These are phyloP conservation scores for Apodemus sylvaticus DNA, from an alignment of 2,113 vertebrate genomes.

Conservation along the genomic window DNA sequence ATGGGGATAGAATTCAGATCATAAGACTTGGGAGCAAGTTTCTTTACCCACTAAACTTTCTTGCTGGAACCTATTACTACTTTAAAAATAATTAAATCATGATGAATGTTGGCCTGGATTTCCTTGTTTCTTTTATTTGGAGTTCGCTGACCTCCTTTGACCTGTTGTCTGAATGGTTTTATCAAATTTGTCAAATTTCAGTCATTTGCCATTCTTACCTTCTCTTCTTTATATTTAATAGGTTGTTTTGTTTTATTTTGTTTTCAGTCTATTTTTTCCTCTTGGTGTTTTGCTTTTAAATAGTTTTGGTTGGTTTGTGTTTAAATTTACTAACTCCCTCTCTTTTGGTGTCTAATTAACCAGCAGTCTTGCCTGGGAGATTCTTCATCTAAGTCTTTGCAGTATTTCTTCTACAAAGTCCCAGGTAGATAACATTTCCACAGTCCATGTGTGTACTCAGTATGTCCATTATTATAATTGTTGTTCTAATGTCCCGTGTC, in stretches of 20 bases:
- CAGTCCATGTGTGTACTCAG: neutral
- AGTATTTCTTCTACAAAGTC: neutral
- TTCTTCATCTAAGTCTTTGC: neutral
- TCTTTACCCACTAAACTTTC: neutral
- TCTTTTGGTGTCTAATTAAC: neutral
- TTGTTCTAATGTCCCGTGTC: neutral
- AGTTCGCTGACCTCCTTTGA: neutral
- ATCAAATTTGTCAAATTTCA: neutral
- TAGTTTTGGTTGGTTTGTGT: neutral
- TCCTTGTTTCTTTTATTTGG: constrained; percentile 1
- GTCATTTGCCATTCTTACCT: neutral
- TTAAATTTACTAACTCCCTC: neutral
- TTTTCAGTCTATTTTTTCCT: neutral
- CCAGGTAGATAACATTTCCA: neutral
- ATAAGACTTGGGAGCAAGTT: neutral
- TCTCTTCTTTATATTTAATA: neutral
- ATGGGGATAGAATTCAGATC: neutral
- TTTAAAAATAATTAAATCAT: neutral
- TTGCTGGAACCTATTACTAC: neutral
- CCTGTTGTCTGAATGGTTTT: neutral
- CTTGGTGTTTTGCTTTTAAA: neutral
- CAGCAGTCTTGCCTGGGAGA: neutral
- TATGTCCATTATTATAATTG: neutral
- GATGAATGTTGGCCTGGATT: neutral
- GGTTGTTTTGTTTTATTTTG: neutral